Base-by-base conservation (phyloP, 2,797 vertebrate genomes). In the Yasuhikotakia modesta region DNA sequence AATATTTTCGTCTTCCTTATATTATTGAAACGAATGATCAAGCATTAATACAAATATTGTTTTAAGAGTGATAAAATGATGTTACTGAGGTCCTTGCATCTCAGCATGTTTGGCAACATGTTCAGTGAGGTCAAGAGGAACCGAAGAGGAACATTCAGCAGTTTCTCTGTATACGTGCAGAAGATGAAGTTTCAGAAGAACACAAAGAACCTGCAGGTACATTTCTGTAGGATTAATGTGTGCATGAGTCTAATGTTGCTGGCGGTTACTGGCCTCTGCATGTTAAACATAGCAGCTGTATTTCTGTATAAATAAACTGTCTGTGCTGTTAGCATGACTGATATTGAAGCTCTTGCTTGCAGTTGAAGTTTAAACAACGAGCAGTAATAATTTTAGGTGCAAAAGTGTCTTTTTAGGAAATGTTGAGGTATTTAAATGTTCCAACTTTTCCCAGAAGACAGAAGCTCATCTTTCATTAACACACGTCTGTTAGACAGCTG, bases 81-180 rank as follows among this genome's bases (percentile, higher is more conserved):
- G 27, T 27, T 27, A 65, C 48, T 66, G 5, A 53, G 16, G 19
- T 74, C 72, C 22, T 1, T 17, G 30, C 30, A 73, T 67, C 27
- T 19, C 67, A 55, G 39, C 58, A 22, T 52, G 35, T 73, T 69
- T 81, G 75, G 39, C 77, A 27, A 27, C 27, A 27, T 61, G n/a
- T n/a, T n/a, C n/a, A n/a, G n/a, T n/a, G 61, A 79, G 48, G 52
- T 21, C 48, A 73, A 27, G 24, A 50, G 35, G 27, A 75, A 45
- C 6, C 0, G 19, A 64, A 52, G 14, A 64, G 35, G 16, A 14
- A 43, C 11, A 8, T 45, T 30, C 14, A 2, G 45, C 11, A n/a
- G 32, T 35, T 53, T 39, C 11, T 19, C 43, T 46, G 21, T 67
- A 21, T 57, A 27, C 4, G 35, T 19, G 13, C 17, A n/a, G 30